A percentile compares a stretch with the other conserved stretches of the same genome.
Conservation (phyloP, 2,113 vertebrate genomes). For the Stegostoma tigrinum region DNA sequence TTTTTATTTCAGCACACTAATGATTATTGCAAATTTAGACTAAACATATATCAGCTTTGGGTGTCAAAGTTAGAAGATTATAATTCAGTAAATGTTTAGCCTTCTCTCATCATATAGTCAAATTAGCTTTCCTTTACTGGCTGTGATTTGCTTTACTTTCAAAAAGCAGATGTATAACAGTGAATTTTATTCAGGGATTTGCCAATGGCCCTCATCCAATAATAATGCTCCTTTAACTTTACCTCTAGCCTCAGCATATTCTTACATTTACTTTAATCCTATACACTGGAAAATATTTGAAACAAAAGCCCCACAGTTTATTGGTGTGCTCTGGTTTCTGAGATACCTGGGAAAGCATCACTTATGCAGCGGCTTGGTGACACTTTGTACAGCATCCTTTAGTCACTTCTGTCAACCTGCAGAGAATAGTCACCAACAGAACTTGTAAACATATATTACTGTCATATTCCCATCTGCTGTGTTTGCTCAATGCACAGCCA, state of each 20-base stretch:
- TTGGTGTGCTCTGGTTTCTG: not conserved
- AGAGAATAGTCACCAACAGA: constrained; percentile 35
- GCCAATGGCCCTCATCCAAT: not conserved
- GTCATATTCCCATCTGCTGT: constrained; percentile 37
- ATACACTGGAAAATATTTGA: not conserved
- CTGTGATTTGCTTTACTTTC: not conserved
- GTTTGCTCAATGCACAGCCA: constrained; percentile 36
- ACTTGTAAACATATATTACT: constrained; percentile 37
- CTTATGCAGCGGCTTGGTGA: constrained; percentile 32
- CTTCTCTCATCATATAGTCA: not conserved
- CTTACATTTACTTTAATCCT: not conserved
- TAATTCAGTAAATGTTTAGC: not conserved
- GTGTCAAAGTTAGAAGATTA: not conserved
- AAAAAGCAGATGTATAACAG: not conserved
- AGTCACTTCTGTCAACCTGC: constrained; percentile 37
- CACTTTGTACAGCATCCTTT: constrained; percentile 35
- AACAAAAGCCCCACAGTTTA: not conserved
- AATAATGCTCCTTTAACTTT: not conserved
- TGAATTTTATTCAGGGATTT: not conserved
- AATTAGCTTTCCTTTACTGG: not conserved
- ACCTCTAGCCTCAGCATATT: not conserved
- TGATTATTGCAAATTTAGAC: not conserved
- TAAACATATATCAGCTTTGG: not conserved
- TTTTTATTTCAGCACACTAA: not conserved
- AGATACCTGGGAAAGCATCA: constrained; percentile 31